A percentile compares a stretch with the other conserved stretches of the same genome.
phyloP scores from a whole-genome alignment of 1,140 invertebrate species.

The Homalodisca vitripennis region DNA sequence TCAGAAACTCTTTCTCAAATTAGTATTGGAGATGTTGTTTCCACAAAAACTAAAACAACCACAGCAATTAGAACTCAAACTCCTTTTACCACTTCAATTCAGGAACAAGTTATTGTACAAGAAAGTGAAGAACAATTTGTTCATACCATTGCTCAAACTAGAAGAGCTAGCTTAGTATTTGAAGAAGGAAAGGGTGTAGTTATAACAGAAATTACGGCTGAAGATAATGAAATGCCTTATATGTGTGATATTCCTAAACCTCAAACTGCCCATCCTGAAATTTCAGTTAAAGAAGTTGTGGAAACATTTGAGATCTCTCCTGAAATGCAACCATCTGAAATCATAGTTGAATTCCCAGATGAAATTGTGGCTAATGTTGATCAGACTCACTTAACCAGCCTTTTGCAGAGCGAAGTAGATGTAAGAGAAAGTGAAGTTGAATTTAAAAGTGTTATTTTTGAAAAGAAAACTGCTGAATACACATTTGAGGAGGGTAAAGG shows the following conservation, averaged over 20 bases:
- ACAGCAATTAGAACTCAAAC: slow-evolving; percentile 46
- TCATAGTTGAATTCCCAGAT: slow-evolving; percentile 42
- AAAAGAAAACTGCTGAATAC: slow-evolving; percentile 44
- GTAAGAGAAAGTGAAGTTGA: slow-evolving; percentile 53
- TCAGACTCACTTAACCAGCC: slow-evolving; percentile 51
- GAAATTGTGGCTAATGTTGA: slow-evolving; percentile 48
- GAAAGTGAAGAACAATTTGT: slow-evolving; percentile 41
- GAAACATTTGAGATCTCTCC: slow-evolving; percentile 49
- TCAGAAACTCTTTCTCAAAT: slow-evolving; percentile 37
- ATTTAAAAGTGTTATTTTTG: slow-evolving; percentile 41
- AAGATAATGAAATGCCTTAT: slow-evolving; percentile 46
- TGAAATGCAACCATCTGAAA: slow-evolving; percentile 44
- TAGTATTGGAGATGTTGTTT: slow-evolving; percentile 32
- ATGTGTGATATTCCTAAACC: slow-evolving; percentile 37
- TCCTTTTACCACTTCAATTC: slow-evolving; percentile 45
- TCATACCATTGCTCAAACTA: slow-evolving; percentile 14
- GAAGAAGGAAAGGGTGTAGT: slow-evolving; percentile 52
- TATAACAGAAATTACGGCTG: slow-evolving; percentile 51
- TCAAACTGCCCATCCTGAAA: slow-evolving; percentile 36
- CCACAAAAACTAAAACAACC: slow-evolving; percentile 36
- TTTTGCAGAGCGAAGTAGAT: slow-evolving; percentile 52
- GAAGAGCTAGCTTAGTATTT: slow-evolving; percentile 46
- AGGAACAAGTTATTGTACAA: slow-evolving; percentile 42
- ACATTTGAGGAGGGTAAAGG: slow-evolving; percentile 42
- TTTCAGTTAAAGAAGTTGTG: slow-evolving; percentile 46